phyloP scores from a whole-genome alignment of 2,888 invertebrate species.

The Agriopis aurantiaria region DNA sequence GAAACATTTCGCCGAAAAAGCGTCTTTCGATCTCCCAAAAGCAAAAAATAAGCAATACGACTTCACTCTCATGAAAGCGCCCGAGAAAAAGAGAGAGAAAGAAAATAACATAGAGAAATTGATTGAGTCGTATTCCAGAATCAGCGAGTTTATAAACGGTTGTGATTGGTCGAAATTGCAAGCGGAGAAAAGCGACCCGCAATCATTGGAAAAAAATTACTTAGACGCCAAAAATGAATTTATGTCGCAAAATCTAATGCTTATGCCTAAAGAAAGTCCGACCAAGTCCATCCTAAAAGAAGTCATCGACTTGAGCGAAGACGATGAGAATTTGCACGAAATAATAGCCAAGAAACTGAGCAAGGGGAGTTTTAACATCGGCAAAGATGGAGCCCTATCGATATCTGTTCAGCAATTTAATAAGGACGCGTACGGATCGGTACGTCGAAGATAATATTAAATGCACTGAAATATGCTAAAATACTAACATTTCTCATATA shows the following conservation, averaged over 20 bases:
- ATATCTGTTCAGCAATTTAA: conserved; percentile 72
- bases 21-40: conserved; percentile 79
- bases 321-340: conserved; percentile 68
- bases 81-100: conserved; percentile 63
- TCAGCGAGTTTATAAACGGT: conserved; percentile 81
- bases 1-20: conserved; percentile 83
- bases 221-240: conserved; percentile 82
- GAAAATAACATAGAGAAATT: conserved; percentile 69
- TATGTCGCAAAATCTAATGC: conserved; percentile 78
- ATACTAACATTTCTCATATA: conserved; percentile 55
- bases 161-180: conserved; percentile 79
- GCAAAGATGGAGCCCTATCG: conserved; percentile 79
- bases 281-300: conserved; percentile 72
- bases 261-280: conserved; percentile 74
- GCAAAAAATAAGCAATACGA: conserved; percentile 68
- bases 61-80: conserved; percentile 61
- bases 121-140: conserved; percentile 80
- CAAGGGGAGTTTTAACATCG: conserved; percentile 74
- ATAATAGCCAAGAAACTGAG: conserved; percentile 71
- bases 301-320: conserved; percentile 77
- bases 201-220: conserved; percentile 77
- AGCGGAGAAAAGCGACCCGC: conserved; percentile 69
- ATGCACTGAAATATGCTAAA: conserved; percentile 43
- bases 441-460: conserved; percentile 61
- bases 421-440: conserved; percentile 62